Percentiles rank a stretch among this genome's conserved stretches.
phyloP scores from a whole-genome alignment of 1,140 invertebrate species.

The Pogonomyrmex californicus region DNA sequence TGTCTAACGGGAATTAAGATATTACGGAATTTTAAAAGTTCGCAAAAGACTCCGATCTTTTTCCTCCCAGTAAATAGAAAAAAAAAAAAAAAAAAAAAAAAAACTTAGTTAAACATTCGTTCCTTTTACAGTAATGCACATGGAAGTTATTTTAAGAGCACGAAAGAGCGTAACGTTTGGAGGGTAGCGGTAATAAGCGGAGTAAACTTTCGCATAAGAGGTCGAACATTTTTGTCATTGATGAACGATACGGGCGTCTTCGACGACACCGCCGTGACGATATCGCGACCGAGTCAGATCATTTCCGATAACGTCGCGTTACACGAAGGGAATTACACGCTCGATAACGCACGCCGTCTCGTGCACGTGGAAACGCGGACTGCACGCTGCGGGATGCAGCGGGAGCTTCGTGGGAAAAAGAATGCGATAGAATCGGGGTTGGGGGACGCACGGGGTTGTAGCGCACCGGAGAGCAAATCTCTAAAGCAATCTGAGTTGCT shows the following conservation, averaged over 20 bases:
- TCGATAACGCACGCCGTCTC: conserved; percentile 38
- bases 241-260: not conserved
- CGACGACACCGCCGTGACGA: not conserved
- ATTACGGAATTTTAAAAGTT: not conserved
- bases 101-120: not conserved
- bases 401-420: not conserved
- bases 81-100: not conserved
- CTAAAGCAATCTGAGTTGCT: conserved; percentile 47
- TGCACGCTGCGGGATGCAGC: not conserved
- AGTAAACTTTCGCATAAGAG: not conserved
- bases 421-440: conserved; percentile 15
- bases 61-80: not conserved
- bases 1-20: conserved; percentile 1
- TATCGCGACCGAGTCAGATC: conserved; percentile 19
- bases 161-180: not conserved
- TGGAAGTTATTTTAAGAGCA: not conserved
- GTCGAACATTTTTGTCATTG: not conserved
- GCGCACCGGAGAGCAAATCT: conserved; percentile 12
- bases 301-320: conserved; percentile 21
- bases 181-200: not conserved
- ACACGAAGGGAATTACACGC: conserved; percentile 23
- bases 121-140: not conserved
- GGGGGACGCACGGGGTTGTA: not conserved
- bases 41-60: not conserved
- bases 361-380: not conserved